These are phyloP conservation scores for Phalacrocorax aristotelis DNA, from an alignment of 2,113 vertebrate genomes.

Conservation along the genomic window DNA sequence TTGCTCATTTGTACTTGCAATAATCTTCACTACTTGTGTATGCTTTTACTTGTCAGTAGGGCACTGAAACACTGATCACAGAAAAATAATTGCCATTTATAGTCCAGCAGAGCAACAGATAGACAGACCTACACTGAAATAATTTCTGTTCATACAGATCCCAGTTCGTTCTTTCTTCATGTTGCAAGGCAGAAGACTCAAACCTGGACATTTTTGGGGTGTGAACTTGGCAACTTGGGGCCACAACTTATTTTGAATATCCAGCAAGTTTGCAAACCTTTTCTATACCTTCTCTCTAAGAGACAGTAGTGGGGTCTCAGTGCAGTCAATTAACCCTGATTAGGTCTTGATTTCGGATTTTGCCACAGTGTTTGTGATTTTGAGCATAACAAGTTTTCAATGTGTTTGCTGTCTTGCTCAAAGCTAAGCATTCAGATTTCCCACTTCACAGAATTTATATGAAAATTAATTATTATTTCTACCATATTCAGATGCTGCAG, in stretches of 20 bases:
- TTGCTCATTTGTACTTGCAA: neutral
- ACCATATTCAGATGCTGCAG: neutral
- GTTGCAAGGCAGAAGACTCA: neutral
- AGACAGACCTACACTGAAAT: neutral
- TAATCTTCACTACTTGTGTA: neutral
- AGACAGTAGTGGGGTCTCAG: neutral
- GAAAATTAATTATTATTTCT: neutral
- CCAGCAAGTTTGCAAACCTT: neutral
- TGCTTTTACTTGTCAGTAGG: neutral
- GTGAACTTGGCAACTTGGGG: neutral
- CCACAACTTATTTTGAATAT: neutral
- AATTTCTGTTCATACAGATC: neutral
- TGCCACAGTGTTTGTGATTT: neutral
- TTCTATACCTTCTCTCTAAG: neutral
- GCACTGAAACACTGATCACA: neutral
- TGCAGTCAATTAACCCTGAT: neutral
- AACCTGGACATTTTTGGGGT: neutral
- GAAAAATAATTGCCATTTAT: neutral
- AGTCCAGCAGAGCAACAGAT: neutral
- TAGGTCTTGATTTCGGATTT: neutral
- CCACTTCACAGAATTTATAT: neutral
- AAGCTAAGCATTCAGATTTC: neutral
- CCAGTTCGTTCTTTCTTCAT: neutral
- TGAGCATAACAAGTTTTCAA: neutral
- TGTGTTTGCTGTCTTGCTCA: neutral